Evolutionary conservation across 2,113 vertebrate species (phyloP).

Genomic region (Sprattus sprattus): DNA sequence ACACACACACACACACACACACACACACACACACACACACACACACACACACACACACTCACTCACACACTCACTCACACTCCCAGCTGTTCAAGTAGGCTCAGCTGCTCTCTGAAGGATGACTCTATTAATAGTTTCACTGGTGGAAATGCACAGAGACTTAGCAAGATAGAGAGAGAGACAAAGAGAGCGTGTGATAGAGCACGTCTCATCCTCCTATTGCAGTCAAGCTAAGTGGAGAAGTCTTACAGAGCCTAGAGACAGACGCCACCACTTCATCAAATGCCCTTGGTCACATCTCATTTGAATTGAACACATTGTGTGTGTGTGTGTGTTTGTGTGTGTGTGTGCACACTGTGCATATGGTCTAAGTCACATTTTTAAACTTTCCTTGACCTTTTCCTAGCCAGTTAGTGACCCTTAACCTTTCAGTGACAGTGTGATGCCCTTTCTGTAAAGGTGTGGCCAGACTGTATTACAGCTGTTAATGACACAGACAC

Average conservation of each 20-base stretch:
- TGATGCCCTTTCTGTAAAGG: constrained; percentile 3
- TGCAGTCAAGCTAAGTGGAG: not conserved
- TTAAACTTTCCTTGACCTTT: not conserved
- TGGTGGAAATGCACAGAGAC: not conserved
- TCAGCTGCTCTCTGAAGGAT: not conserved
- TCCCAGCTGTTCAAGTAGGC: constrained; percentile 10
- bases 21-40: not conserved
- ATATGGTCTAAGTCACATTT: not conserved
- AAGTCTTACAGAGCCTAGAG: not conserved
- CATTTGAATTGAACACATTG: not conserved
- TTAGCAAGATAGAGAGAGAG: not conserved
- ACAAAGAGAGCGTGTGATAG: not conserved
- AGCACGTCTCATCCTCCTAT: not conserved
- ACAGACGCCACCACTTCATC: not conserved
- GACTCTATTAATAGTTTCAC: not conserved
- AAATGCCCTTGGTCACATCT: too few species aligned
- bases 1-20: too few species aligned
- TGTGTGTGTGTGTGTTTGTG: not conserved
- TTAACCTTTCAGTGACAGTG: not conserved
- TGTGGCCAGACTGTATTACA: constrained; percentile 8
- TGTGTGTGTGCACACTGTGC: not conserved
- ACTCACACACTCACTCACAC: not conserved
- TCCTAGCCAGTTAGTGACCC: not conserved
- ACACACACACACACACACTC: not conserved
- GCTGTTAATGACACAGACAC: not conserved